Evolutionary conservation across 1,140 invertebrate species (phyloP).

Genomic region (Bacillus rossius): DNA sequence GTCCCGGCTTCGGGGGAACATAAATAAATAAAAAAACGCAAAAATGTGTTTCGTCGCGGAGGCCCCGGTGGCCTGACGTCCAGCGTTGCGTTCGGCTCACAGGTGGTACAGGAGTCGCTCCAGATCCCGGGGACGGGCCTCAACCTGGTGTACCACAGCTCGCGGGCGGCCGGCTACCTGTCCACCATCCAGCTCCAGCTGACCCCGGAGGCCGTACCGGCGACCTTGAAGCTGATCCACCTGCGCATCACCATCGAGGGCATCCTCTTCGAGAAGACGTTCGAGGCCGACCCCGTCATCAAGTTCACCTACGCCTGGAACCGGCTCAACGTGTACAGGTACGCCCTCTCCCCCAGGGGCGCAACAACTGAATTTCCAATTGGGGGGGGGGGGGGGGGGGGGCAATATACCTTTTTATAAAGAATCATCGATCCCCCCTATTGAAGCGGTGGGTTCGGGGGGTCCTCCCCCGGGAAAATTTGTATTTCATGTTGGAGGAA

Average conservation of each 20-base stretch:
- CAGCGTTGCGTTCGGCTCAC: no score
- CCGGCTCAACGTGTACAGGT: constrained; percentile 84
- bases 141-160: constrained; percentile 93
- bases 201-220: constrained; percentile 78
- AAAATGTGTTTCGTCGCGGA: no score
- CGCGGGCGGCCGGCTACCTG: constrained; percentile 83
- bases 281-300: constrained; percentile 93
- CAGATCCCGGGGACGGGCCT: constrained; percentile 89
- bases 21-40: no score
- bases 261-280: constrained; percentile 84
- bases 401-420: no score
- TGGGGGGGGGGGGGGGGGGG: no score
- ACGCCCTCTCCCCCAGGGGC: constrained; percentile 10
- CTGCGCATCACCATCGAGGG: constrained; percentile 91
- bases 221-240: constrained; percentile 78
- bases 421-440: no score
- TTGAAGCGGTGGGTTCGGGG: no score
- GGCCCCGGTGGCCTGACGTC: no score
- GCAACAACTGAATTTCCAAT: no score
- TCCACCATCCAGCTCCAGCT: constrained; percentile 93
- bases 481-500: no score
- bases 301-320: constrained; percentile 98
- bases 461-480: no score
- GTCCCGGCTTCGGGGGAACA: no score
- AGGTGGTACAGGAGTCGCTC: constrained; percentile 90